phyloP scores from a whole-genome alignment of 2,113 vertebrate genomes.

The Chrysochloris asiatica region DNA sequence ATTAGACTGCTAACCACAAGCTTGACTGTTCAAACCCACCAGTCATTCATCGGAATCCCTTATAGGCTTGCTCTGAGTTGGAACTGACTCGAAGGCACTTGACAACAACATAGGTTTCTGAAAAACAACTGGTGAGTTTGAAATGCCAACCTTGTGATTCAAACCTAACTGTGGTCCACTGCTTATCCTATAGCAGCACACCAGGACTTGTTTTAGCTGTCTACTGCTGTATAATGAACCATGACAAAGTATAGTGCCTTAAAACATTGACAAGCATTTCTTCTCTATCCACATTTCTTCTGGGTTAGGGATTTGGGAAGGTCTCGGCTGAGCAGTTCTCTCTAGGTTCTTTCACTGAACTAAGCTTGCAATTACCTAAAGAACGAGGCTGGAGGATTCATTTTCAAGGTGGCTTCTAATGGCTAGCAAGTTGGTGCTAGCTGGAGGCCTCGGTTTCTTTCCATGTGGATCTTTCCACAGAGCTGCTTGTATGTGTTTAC shows the following conservation, averaged over 20 bases:
- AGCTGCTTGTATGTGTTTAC: neutral
- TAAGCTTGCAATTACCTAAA: neutral
- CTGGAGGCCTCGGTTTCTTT: neutral
- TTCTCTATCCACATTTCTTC: neutral
- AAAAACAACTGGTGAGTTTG: no score
- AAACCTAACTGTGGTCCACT: neutral
- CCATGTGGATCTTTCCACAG: rapidly evolving
- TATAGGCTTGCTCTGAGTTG: no score
- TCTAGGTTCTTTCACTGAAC: neutral
- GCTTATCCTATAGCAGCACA: no score
- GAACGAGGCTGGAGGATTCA: neutral
- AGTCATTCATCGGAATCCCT: no score
- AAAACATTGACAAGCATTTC: neutral
- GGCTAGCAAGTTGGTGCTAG: neutral
- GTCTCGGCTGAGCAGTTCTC: neutral
- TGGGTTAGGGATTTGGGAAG: neutral
- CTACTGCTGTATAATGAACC: neutral
- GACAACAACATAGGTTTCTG: no score
- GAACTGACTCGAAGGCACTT: no score
- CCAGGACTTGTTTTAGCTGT: neutral
- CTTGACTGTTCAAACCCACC: no score
- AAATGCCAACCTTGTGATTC: no score
- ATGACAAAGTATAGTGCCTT: neutral
- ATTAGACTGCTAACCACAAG: no score
- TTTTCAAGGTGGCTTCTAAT: neutral